Base-by-base conservation (phyloP, 2,797 vertebrate genomes). In the Leucoraja ocellata region DNA sequence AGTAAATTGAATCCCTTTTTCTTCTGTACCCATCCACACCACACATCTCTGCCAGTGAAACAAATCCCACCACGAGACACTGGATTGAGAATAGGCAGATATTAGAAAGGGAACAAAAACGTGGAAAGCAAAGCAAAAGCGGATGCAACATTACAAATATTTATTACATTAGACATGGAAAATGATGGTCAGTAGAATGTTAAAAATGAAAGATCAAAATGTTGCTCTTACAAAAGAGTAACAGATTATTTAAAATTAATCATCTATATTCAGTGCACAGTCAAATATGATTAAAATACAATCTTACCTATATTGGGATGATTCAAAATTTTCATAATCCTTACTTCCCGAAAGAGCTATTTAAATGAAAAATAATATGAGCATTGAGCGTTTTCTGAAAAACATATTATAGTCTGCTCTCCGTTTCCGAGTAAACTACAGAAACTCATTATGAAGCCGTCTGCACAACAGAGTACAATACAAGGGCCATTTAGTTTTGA, bases 271-370 rank as follows among this genome's bases (percentile, higher is more conserved):
- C 18, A 39, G 65, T 32, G 32, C 5, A 68, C n/a, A 36, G 18
- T n/a, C 65, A 8, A 46, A 28, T 54, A 83, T 28, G 63, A 18
- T 18, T 54, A 95, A 93, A 93, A 93, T 94, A 79, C 93, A 93
- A 79, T 94, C 98, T 95, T 96, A 98, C 98, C 98, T 96, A 98
- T 99, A 96, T 98, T 99, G 93, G 98, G 98, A 96, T 99, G 98
- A 96, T 98, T 99, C 96, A 99, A 94, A 95, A 98, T 96, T 97
- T 99, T 99, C 98, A 99, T 99, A 97, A 99, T 98, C 96, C 98
- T 96, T 95, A 99, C 98, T 97, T 99, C 98, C 96, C 98, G 97
- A 96, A 98, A 99, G 95, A 99, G 96, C 98, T 99, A 97, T 95
- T 93, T 11, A 68, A 96, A 73, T 94, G 1, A 65, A 94, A 95